Evolutionary conservation across 2,888 invertebrate species (phyloP).

Genomic region (Apoderus coryli): DNA sequence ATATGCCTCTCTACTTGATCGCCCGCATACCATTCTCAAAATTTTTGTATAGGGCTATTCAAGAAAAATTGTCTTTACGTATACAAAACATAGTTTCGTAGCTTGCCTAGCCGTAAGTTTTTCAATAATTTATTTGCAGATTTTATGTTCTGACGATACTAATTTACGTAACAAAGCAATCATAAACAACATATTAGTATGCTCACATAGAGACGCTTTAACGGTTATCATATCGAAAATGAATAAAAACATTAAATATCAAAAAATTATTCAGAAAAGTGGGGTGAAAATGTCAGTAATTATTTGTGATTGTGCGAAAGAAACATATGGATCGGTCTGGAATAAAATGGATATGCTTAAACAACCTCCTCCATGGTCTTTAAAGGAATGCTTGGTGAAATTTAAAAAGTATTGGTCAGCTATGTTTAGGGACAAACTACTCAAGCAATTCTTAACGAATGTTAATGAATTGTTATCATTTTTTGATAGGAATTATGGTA

Average conservation of each 20-base stretch:
- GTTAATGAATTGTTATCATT: conserved; percentile 22
- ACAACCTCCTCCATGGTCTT: conserved; percentile 39
- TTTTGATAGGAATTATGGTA: conserved; percentile 19
- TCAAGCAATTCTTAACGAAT: conserved; percentile 26
- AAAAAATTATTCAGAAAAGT: conserved; percentile 21
- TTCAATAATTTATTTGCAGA: conserved; percentile 28
- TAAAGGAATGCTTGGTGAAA: conserved; percentile 37
- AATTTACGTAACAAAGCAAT: conserved; percentile 42
- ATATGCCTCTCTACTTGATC: too few species aligned
- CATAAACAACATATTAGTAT: conserved; percentile 33
- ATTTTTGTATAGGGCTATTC: too few species aligned
- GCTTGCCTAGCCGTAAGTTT: too few species aligned
- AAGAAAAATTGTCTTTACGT: too few species aligned
- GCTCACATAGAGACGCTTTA: conserved; percentile 22
- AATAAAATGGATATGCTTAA: conserved; percentile 36
- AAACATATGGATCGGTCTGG: conserved; percentile 41
- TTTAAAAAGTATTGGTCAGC: conserved; percentile 45
- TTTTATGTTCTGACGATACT: conserved; percentile 42
- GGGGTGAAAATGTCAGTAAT: conserved; percentile 23
- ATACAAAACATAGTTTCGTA: too few species aligned
- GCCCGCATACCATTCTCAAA: too few species aligned
- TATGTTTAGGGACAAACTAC: conserved; percentile 36
- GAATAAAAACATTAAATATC: conserved; percentile 15
- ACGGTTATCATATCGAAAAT: conserved; percentile 16
- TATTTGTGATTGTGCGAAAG: conserved; percentile 41